A percentile compares a stretch with the other conserved stretches of the same genome.
phyloP scores from a whole-genome alignment of 2,888 invertebrate genomes.

The Camponotus fellah region DNA sequence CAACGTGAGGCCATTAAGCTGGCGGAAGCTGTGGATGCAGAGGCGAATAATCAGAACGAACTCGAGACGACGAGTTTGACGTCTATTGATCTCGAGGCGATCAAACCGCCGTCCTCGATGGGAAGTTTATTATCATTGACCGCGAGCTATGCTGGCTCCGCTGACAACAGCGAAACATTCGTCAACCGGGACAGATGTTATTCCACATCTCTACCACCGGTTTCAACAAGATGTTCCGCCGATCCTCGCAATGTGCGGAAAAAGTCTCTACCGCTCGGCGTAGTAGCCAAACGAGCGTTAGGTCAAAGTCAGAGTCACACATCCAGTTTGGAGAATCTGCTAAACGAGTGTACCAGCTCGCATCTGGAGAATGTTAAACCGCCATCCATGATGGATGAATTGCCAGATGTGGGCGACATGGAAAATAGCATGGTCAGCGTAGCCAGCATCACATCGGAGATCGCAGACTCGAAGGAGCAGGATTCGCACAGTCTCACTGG shows the following conservation, averaged over 20 bases:
- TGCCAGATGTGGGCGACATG: constrained; percentile 88
- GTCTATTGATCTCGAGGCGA: constrained; percentile 91
- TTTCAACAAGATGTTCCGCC: constrained; percentile 61
- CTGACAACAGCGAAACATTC: constrained; percentile 70
- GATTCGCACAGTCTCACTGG: constrained; percentile 84
- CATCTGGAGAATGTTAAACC: constrained; percentile 94
- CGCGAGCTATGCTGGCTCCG: constrained; percentile 84
- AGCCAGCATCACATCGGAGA: constrained; percentile 93
- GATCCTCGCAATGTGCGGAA: constrained; percentile 86
- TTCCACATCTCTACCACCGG: constrained; percentile 78
- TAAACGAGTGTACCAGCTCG: constrained; percentile 88
- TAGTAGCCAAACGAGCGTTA: constrained; percentile 91
- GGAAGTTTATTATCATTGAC: constrained; percentile 89
- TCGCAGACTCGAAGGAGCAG: constrained; percentile 88
- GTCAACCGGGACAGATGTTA: constrained; percentile 75
- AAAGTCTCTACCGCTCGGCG: constrained; percentile 90
- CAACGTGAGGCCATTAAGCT: constrained; percentile 92
- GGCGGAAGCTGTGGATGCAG: constrained; percentile 87
- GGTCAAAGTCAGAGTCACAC: constrained; percentile 86
- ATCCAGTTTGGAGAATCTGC: constrained; percentile 89
- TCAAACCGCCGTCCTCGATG: constrained; percentile 93
- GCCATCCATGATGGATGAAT: constrained; percentile 92
- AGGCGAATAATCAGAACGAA: constrained; percentile 83
- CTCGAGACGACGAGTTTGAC: constrained; percentile 81
- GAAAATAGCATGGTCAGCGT: constrained; percentile 94